These are phyloP conservation scores for Nebria brevicollis DNA, from an alignment of 2,888 invertebrate genomes.

Conservation along the genomic window DNA sequence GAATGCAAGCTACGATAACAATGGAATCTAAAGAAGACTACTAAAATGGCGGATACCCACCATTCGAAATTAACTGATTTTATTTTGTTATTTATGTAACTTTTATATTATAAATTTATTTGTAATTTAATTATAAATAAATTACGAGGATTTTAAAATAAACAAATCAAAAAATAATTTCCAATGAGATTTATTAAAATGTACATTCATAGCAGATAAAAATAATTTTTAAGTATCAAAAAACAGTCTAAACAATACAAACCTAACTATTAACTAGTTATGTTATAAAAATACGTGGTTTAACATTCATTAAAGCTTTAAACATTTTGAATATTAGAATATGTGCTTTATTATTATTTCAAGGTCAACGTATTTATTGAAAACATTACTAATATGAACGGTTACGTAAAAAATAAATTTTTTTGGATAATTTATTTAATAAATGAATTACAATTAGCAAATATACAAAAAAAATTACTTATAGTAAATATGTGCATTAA, in stretches of 20 bases:
- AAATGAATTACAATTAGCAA: not conserved
- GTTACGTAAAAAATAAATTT: no score
- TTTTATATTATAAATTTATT: no score
- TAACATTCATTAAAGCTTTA: slow-evolving; percentile 35
- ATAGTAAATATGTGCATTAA: slow-evolving; percentile 32
- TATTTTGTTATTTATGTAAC: no score
- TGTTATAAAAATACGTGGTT: slow-evolving; percentile 46
- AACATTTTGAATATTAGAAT: slow-evolving; percentile 43
- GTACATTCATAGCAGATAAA: slow-evolving; percentile 44
- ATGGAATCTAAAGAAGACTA: no score
- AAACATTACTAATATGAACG: not conserved
- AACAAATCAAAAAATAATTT: slow-evolving; percentile 14
- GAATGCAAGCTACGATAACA: no score
- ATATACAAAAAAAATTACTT: slow-evolving; percentile 7
- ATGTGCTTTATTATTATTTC: slow-evolving; percentile 38
- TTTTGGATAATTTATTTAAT: no score
- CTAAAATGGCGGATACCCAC: no score
- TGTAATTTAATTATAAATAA: no score
- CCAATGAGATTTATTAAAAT: slow-evolving; percentile 32
- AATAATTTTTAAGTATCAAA: slow-evolving; percentile 42
- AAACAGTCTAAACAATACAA: slow-evolving; percentile 39
- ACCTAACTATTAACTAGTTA: slow-evolving; percentile 37
- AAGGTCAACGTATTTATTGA: not conserved
- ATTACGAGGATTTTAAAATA: no score
- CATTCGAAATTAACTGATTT: no score